Evolutionary conservation across 2,888 invertebrate genomes (phyloP).

Genomic region (Odontothrips loti): DNA sequence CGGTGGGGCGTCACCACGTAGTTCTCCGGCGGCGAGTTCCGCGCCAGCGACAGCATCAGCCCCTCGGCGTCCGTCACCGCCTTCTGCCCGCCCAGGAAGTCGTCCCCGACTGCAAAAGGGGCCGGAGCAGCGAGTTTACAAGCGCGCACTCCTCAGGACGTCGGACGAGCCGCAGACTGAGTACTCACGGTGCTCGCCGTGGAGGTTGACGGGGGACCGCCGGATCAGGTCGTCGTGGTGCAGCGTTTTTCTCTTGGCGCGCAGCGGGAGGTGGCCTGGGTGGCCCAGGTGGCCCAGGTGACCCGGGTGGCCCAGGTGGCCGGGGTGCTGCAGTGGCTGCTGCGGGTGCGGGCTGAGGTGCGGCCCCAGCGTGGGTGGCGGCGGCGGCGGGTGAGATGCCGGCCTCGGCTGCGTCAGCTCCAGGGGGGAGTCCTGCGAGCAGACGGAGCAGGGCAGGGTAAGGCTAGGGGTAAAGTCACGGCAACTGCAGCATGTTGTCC

Average conservation of each 20-base stretch:
- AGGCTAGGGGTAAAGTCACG: too few relatives aligned
- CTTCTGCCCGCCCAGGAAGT: slow-evolving; percentile 33
- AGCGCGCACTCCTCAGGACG: too few relatives aligned
- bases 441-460: too few relatives aligned
- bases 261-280: not conserved
- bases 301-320: not conserved
- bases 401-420: not conserved
- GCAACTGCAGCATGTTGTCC: not conserved
- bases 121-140: not conserved
- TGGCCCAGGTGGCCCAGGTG: not conserved
- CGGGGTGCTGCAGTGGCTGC: slow-evolving; percentile 9
- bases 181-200: slow-evolving; percentile 4
- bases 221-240: slow-evolving; percentile 19
- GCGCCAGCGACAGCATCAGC: slow-evolving; percentile 49
- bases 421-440: not conserved
- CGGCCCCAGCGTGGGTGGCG: not conserved
- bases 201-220: slow-evolving; percentile 10
- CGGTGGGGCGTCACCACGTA: slow-evolving; percentile 84
- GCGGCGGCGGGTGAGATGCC: not conserved
- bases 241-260: slow-evolving; percentile 16
- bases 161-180: too few relatives aligned
- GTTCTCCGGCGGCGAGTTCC: slow-evolving; percentile 71
- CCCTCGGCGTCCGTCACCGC: slow-evolving; percentile 64
- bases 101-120: slow-evolving; percentile 39
- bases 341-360: slow-evolving; percentile 5